phyloP scores from a whole-genome alignment of 2,797 vertebrate genomes.

The Sebastes steindachneri region DNA sequence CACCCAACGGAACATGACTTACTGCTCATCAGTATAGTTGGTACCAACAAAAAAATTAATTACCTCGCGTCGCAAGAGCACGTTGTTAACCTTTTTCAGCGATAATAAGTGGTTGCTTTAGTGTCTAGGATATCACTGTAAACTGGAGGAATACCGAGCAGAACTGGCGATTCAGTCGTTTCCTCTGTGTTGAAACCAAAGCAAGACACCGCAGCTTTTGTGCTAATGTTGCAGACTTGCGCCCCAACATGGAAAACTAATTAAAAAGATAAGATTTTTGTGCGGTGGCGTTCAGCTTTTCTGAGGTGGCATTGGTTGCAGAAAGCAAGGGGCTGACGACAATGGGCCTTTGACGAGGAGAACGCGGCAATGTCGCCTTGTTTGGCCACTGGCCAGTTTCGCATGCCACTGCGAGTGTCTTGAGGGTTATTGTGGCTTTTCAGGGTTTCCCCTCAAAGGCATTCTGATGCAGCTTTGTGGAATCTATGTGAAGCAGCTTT shows the following conservation, averaged over 20 bases:
- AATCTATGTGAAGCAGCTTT: slow-evolving; percentile 70
- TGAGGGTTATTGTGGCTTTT: slow-evolving; percentile 79
- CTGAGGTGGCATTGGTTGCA: slow-evolving; percentile 67
- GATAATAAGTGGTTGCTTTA: slow-evolving; percentile 13
- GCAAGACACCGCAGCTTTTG: slow-evolving; percentile 47
- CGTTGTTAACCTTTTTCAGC: slow-evolving; percentile 46
- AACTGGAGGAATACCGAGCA: slow-evolving; percentile 16
- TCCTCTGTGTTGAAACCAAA: slow-evolving; percentile 19
- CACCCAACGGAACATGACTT: slow-evolving; percentile 6
- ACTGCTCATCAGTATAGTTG: slow-evolving; percentile 11
- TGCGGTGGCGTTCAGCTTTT: slow-evolving; percentile 47
- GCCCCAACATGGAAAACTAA: slow-evolving; percentile 68
- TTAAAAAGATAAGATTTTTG: slow-evolving; percentile 81
- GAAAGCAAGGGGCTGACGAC: slow-evolving; percentile 67
- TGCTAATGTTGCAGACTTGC: slow-evolving; percentile 65
- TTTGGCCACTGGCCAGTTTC: slow-evolving; percentile 81
- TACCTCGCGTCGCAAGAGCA: neutral
- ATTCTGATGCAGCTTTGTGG: slow-evolving; percentile 60
- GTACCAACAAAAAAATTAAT: slow-evolving; percentile 33
- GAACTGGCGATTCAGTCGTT: slow-evolving; percentile 40
- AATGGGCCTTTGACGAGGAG: slow-evolving; percentile 78
- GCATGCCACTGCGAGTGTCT: slow-evolving; percentile 77
- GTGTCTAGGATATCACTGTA: slow-evolving; percentile 24
- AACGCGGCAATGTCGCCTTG: slow-evolving; percentile 80
- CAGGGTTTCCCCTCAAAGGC: slow-evolving; percentile 72